Conservation (phyloP, 2,888 invertebrate genomes). For the Apodemia zela region DNA sequence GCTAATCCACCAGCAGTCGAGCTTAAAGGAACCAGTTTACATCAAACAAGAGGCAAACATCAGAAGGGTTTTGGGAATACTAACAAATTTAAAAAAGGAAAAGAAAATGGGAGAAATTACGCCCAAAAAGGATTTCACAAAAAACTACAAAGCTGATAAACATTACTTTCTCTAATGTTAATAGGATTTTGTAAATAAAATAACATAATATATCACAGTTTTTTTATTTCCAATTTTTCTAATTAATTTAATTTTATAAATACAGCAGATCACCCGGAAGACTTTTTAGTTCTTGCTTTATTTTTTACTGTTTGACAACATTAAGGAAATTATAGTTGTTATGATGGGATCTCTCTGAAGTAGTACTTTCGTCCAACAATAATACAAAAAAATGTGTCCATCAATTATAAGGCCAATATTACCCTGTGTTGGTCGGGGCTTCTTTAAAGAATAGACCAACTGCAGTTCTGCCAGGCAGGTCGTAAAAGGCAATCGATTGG, state of each 20-base stretch:
- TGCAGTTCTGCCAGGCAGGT: no score
- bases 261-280: neutral
- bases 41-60: neutral
- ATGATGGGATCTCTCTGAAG: no score
- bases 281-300: conserved; percentile 17
- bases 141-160: neutral
- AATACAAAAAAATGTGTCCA: no score
- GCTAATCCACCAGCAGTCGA: conserved; percentile 96
- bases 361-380: no score
- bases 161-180: neutral
- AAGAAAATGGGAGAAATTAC: neutral
- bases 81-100: neutral
- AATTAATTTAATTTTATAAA: neutral
- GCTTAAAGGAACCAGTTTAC: conserved; percentile 63
- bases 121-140: neutral
- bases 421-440: no score
- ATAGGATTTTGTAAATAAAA: conserved; percentile 11
- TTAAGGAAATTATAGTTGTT: conserved; percentile 17
- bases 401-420: no score
- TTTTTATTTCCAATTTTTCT: conserved; percentile 9
- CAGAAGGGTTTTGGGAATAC: neutral
- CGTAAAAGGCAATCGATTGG: no score
- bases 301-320: conserved; percentile 28
- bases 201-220: neutral
- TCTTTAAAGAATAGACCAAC: no score